Evolutionary conservation across 2,113 vertebrate species (phyloP), one percentile per base, ranked within the genome.

Genomic region (Nasalis larvatus): DNA sequence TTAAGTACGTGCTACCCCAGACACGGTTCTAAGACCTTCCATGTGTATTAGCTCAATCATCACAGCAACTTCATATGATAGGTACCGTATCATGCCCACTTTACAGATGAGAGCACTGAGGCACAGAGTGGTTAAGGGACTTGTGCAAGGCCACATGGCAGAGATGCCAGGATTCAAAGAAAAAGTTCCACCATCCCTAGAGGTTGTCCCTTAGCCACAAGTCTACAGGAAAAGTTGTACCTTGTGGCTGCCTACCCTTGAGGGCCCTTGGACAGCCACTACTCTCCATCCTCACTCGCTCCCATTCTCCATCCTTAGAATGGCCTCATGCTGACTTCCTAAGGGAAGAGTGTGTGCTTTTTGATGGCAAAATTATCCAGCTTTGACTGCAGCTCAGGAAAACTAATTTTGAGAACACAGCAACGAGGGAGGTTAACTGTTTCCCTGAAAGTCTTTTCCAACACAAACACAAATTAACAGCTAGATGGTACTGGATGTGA

Each of bases 391-490:
- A 42, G 86, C 58, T 86, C 77, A 88, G 58, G 76, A 92, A 83
- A 93, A 81, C 17, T 9, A 77, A 96, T 69, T 85, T 40, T 74
- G 35, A 93, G 49, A 84, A 86, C 54, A 76, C 42, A 63, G 63
- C 9, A 40, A 42, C 45, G 42, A 32, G 32, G 71, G 17, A 81
- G 30, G 88, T 60, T 32, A 95, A 96, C 89, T 91, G 74, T 86
- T 93, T 93, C 91, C 52, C 77, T 76, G 2, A 89, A 96, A 94
- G 76, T 84, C 86, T 89, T 95, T 95, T 74, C 89, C 93, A 93
- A 91, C 30, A 74, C 92, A 96, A 93, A 60, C 45, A 96, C 69
- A 95, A 96, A 97, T 89, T 85, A 96, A 82, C 66, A 88, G 80
- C 78, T 82, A 35, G 58, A 89, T n/a, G 35, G 52, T 18, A 88